Evolutionary conservation across 1,140 invertebrate species (phyloP).

Genomic region (Mesaphorura yosii): DNA sequence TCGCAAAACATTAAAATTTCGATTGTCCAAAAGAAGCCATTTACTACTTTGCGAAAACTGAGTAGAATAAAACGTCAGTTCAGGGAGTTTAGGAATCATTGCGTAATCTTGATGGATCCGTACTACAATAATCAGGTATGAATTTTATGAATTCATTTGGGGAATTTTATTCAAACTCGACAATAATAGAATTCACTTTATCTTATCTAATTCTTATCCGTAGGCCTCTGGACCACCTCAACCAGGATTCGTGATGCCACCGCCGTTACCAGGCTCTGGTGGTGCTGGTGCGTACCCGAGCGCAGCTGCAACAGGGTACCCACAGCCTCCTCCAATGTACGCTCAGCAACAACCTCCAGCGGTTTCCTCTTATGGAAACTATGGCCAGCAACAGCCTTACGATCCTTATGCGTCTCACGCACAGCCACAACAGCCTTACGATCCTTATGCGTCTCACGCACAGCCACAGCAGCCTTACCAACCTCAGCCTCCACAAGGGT

Average conservation of each 20-base stretch:
- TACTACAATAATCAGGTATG: too few relatives aligned
- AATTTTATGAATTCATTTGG: too few relatives aligned
- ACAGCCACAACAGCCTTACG: constrained; percentile 7
- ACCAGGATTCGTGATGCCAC: constrained; percentile 14
- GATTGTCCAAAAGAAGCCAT: too few relatives aligned
- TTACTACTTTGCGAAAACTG: too few relatives aligned
- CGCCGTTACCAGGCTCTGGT: background rate
- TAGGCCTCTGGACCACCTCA: background rate
- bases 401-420: constrained; percentile 4
- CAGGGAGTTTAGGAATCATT: too few relatives aligned
- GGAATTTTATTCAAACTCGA: too few relatives aligned
- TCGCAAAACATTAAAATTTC: too few relatives aligned
- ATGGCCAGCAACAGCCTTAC: background rate
- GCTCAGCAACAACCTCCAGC: too few relatives aligned
- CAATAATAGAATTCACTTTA: too few relatives aligned
- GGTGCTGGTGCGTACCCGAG: constrained; percentile 1
- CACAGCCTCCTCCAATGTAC: background rate
- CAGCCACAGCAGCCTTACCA: constrained; percentile 6
- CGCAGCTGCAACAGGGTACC: background rate
- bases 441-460: constrained; percentile 4
- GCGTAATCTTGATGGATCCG: too few relatives aligned
- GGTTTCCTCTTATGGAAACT: background rate
- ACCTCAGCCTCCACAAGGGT: constrained; percentile 4
- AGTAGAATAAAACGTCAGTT: too few relatives aligned
- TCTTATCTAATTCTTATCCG: too few relatives aligned